phyloP scores from a whole-genome alignment of 2,888 invertebrate genomes.

The Cataglyphis rosenhaueri region DNA sequence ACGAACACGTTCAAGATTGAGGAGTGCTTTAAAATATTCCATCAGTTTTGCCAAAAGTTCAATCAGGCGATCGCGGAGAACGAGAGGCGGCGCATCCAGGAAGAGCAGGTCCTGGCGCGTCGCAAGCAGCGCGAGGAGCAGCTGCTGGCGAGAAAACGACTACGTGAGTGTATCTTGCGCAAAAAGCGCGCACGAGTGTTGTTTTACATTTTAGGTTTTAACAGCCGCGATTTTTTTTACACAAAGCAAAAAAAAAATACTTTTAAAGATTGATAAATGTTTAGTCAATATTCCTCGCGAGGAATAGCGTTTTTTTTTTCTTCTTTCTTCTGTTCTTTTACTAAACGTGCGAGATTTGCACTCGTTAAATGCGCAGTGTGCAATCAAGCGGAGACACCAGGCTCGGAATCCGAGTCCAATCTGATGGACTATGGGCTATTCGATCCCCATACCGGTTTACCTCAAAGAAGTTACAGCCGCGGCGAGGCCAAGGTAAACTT shows the following conservation, averaged over 20 bases:
- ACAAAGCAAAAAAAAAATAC: neutral
- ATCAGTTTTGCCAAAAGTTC: slow-evolving; percentile 95
- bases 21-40: slow-evolving; percentile 96
- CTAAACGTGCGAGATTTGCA: neutral
- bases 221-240: neutral
- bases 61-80: slow-evolving; percentile 94
- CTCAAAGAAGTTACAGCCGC: slow-evolving; percentile 85
- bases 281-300: neutral
- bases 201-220: neutral
- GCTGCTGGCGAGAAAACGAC: slow-evolving; percentile 88
- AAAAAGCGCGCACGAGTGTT: neutral
- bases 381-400: slow-evolving; percentile 90
- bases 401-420: slow-evolving; percentile 91
- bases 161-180: slow-evolving; percentile 86
- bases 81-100: slow-evolving; percentile 92
- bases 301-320: neutral
- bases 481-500: slow-evolving; percentile 83
- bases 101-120: slow-evolving; percentile 94
- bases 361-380: slow-evolving; percentile 85
- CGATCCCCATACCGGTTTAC: slow-evolving; percentile 90
- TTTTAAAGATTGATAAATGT: neutral
- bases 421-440: slow-evolving; percentile 92
- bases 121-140: slow-evolving; percentile 92
- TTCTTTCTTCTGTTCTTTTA: neutral
- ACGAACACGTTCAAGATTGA: slow-evolving; percentile 95